Conservation (phyloP, 2,888 invertebrate genomes). For the Polyommatus iphigenia region DNA sequence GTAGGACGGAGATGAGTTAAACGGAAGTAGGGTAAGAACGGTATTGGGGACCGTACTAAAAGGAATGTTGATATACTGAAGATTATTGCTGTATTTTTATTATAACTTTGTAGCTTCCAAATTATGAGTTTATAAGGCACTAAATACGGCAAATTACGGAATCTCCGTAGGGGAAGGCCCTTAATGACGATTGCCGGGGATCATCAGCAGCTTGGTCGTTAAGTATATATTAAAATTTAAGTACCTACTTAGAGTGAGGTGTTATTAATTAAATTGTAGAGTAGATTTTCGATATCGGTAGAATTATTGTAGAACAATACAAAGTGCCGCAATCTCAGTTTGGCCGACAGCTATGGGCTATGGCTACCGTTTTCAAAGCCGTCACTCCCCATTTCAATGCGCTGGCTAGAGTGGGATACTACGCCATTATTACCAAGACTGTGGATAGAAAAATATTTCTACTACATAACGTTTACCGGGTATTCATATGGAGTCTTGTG, state of each 20-base stretch:
- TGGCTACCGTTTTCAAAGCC: conserved; percentile 36
- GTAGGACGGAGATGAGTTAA: too few relatives aligned
- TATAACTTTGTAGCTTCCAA: too few relatives aligned
- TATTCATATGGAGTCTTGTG: conserved; percentile 50
- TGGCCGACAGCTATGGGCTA: not conserved
- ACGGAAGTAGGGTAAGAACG: too few relatives aligned
- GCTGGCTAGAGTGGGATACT: conserved; percentile 59
- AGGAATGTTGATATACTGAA: too few relatives aligned
- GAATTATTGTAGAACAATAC: too few relatives aligned
- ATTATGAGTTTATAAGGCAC: too few relatives aligned
- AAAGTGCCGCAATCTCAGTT: too few relatives aligned
- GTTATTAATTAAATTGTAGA: too few relatives aligned
- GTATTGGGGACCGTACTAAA: too few relatives aligned
- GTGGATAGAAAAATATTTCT: conserved; percentile 44
- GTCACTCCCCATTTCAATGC: conserved; percentile 61
- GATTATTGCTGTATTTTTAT: too few relatives aligned
- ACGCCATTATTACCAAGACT: conserved; percentile 53
- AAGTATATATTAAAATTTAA: not conserved
- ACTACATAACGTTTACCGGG: conserved; percentile 52
- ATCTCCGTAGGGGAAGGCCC: too few relatives aligned
- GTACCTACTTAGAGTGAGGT: not conserved
- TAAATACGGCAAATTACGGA: too few relatives aligned
- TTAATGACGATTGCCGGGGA: not conserved
- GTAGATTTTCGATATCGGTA: not conserved
- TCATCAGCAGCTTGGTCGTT: not conserved